These are phyloP conservation scores for Coendou prehensilis DNA, from an alignment of 2,797 vertebrate species.

Conservation along the genomic window DNA sequence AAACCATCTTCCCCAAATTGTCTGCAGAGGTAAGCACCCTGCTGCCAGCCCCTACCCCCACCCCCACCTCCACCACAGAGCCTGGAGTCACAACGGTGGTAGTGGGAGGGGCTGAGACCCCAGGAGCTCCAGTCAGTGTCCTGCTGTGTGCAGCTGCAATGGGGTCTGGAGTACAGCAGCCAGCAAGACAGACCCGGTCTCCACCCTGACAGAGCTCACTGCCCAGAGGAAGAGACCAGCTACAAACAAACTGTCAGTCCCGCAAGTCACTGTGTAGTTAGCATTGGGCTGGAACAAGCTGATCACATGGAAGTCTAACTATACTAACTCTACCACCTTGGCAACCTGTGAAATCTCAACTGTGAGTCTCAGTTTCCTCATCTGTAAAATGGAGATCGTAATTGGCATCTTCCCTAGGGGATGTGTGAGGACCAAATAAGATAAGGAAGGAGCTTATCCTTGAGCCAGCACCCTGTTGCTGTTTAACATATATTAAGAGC, in stretches of 20 bases:
- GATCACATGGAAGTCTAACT: not conserved
- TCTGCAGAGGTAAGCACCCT: conserved; percentile 80
- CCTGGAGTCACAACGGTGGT: not conserved
- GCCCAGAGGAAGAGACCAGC: not conserved
- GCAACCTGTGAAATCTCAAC: not conserved
- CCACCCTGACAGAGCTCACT: rapidly evolving
- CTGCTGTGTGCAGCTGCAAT: not conserved
- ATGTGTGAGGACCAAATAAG: not conserved
- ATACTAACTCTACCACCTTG: not conserved
- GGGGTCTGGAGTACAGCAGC: not conserved
- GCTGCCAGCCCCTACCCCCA: conserved; percentile 83
- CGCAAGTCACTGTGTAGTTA: no score
- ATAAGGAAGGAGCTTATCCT: not conserved
- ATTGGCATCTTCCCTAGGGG: not conserved
- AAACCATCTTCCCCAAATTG: conserved; percentile 82
- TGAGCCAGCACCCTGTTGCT: not conserved
- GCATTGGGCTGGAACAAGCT: not conserved
- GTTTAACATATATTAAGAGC: not conserved
- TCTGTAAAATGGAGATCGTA: not conserved
- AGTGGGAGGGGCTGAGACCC: not conserved
- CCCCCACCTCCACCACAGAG: conserved; percentile 73
- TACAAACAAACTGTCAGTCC: not conserved
- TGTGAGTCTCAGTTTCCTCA: not conserved
- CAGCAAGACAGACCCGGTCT: rapidly evolving
- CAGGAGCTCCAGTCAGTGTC: not conserved